Evolutionary conservation across 2,797 vertebrate genomes (phyloP), one percentile per base, ranked within the genome.

Genomic region (Morelia viridis): DNA sequence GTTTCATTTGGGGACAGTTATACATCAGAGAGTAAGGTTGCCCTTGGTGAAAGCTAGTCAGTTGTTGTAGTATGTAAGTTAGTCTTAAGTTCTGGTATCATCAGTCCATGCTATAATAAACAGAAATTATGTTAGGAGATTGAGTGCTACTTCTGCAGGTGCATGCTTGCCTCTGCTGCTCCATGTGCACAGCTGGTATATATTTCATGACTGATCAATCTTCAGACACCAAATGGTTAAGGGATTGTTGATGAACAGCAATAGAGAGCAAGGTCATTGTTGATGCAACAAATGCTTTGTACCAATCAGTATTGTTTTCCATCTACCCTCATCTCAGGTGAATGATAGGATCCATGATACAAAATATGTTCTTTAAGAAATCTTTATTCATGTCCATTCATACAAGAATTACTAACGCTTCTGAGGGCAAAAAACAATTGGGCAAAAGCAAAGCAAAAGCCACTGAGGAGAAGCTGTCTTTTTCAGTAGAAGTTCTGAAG

Each of bases 231-330:
- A 76, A 76, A 76, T 41, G 15, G 12, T 76, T 76, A 41, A 76
- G 19, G 3, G n/a, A 35, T 71, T 71, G 64, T 28, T n/a, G 88
- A 94, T 57, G 5, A 41, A 56, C 17, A 92, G 50, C 31, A 61
- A 91, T 68, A 19, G 71, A 90, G n/a, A 91, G 22, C 76, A 93
- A 94, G 85, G 62, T 90, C 50, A 13, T 83, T 85, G 58, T 15
- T 22, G 41, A 41, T 41, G 41, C 41, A 60, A n/a, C n/a, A 88
- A 60, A 87, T n/a, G 50, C 2, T 92, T 94, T 61, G 46, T 68
- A 85, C 92, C 50, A 64, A 1, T 41, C 91, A 91, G 83, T 26
- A 19, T 1, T 68, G 0, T 3, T n/a, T 10, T 41, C 71, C 58
- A 71, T 83, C 31, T 5, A 80, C 35, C 15, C 10, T 15, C n/a